Percentiles rank a stretch among this genome's conserved stretches.
Conservation (phyloP, 64 coral and sea anemone genomes). For the Montipora sp. region DNA sequence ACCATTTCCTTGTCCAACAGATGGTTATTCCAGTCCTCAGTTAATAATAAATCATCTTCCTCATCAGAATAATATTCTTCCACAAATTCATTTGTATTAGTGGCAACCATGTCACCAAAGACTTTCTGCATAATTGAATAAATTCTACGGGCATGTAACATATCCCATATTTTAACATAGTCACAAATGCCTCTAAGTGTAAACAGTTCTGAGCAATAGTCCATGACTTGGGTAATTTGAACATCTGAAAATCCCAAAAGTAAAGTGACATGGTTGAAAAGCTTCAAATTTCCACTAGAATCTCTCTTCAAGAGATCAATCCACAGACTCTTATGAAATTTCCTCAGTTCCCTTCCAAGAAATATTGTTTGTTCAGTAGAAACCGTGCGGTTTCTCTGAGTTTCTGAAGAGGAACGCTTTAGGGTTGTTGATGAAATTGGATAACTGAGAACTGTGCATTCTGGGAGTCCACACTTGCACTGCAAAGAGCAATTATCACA, state of each 20-base stretch:
- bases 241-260: constrained; percentile 67
- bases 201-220: constrained; percentile 9
- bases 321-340: too few species aligned
- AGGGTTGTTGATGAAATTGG: background rate
- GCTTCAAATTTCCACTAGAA: too few species aligned
- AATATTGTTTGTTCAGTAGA: background rate
- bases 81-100: too few species aligned
- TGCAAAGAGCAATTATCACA: constrained; percentile 72
- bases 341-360: too few species aligned
- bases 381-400: background rate
- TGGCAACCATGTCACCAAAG: background rate
- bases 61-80: too few species aligned
- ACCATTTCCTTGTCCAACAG: too few species aligned
- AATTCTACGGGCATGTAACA: background rate
- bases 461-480: constrained; percentile 65
- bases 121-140: background rate
- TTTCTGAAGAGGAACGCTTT: background rate
- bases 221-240: constrained; percentile 61
- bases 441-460: background rate
- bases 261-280: background rate
- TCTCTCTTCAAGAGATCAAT: too few species aligned
- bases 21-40: too few species aligned
- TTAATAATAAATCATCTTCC: too few species aligned
- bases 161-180: constrained; percentile 16
- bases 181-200: background rate